Evolutionary conservation across 2,888 invertebrate genomes (phyloP), one percentile per base, ranked within the genome.

Genomic region (Phymatocera aterrima): DNA sequence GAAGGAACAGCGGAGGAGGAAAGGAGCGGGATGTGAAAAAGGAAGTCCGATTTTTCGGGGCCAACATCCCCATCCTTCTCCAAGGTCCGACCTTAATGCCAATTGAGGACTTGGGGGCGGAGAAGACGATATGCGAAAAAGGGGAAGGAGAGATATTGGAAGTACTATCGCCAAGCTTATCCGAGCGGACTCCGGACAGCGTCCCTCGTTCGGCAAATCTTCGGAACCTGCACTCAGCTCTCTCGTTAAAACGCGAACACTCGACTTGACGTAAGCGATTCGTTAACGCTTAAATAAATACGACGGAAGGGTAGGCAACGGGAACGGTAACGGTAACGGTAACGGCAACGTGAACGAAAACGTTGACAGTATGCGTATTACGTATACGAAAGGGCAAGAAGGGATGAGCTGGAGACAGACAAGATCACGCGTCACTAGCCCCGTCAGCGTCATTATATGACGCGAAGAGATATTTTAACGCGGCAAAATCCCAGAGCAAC

Each of bases 171-270:
- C 31, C 21, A 43, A 12, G 75, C 28, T 72, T 21, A 51, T 72
- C 54, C 75, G 75, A 43, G 15, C 57, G 40, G 57, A 43, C 40
- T 75, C 72, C 34, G 48, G 48, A 72, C 51, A 18, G 31, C 54
- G 57, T 31, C n/a, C 57, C 57, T 40, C 21, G 75, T 12, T 75
- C 75, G 75, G 21, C 60, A 24, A 40, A 37, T 75, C 75, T 75
- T 37, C 54, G 54, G 18, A 18, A 28, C 54, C 40, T n/a, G 57
- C 72, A n/a, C n/a, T n/a, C n/a, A n/a, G n/a, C n/a, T n/a, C n/a
- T 86, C 87, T 88, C 87, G 85, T 88, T 88, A 88, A 88, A 88
- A 88, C 83, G 84, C 83, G 86, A 88, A 88, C 86, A 88, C 87
- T 86, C 80, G 87, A 87, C 85, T 88, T 88, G 83, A 85, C 88